Percentiles rank a stretch among this genome's conserved stretches.
These are phyloP conservation scores for Dicrostonyx torquatus DNA, from an alignment of 2,797 vertebrate species.

Conservation along the genomic window DNA sequence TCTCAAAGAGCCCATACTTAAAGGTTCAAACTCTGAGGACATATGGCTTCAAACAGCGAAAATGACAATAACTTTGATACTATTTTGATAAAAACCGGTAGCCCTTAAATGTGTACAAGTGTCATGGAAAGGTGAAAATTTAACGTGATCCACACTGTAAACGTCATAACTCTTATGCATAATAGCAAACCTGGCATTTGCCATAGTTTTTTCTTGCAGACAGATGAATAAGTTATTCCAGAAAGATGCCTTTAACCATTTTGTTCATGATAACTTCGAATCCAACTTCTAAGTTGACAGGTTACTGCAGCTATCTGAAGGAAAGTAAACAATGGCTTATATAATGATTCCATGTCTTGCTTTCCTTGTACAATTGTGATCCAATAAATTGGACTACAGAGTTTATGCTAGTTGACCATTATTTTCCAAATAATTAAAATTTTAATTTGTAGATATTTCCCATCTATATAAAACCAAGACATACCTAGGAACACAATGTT, in stretches of 20 bases:
- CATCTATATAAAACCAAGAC: neutral
- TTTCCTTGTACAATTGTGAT: neutral
- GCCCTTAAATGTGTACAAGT: neutral
- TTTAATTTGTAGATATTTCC: slow-evolving; percentile 33
- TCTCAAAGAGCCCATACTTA: slow-evolving; percentile 27
- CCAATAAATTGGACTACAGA: neutral
- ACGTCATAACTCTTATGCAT: neutral
- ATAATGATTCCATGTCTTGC: neutral
- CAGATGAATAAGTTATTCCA: neutral
- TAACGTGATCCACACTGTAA: neutral
- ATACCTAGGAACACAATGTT: neutral
- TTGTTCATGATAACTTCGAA: neutral
- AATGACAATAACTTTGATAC: slow-evolving; percentile 33
- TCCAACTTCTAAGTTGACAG: neutral
- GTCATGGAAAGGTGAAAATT: neutral
- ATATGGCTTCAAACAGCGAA: slow-evolving; percentile 11
- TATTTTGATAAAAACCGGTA: slow-evolving; percentile 7
- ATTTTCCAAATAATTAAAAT: slow-evolving; percentile 47
- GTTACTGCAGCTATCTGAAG: slow-evolving; percentile 3
- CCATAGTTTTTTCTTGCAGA: neutral
- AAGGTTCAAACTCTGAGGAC: slow-evolving; percentile 41
- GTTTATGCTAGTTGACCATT: neutral
- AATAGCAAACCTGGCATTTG: neutral
- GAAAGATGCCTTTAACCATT: neutral
- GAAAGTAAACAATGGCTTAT: neutral